A percentile compares a stretch with the other conserved stretches of the same genome.
phyloP scores from a whole-genome alignment of 2,797 vertebrate genomes.

The Austrolebias charrua region DNA sequence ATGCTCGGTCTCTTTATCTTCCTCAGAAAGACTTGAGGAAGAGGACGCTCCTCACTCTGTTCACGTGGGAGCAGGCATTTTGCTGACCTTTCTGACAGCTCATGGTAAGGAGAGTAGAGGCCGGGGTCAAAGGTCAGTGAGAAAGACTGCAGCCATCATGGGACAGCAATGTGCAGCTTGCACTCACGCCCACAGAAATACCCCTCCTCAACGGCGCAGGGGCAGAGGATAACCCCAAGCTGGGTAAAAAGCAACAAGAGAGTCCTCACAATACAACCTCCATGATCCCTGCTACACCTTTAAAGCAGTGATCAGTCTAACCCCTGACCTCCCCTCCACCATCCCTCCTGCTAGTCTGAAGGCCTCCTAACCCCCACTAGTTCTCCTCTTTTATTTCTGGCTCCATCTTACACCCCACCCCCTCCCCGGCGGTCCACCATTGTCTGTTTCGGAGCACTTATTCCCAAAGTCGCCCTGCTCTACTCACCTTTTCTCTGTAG shows the following conservation, averaged over 20 bases:
- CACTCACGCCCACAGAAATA: slow-evolving; percentile 39
- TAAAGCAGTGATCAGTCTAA: slow-evolving; percentile 69
- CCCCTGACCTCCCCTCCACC: slow-evolving; percentile 57
- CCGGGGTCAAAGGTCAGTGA: slow-evolving; percentile 54
- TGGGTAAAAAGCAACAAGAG: slow-evolving; percentile 62
- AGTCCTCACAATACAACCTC: slow-evolving; percentile 61
- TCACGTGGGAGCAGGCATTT: slow-evolving; percentile 17
- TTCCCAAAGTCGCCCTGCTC: slow-evolving; percentile 45
- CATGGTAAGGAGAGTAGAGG: slow-evolving; percentile 17
- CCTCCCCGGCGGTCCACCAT: slow-evolving; percentile 46
- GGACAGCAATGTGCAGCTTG: slow-evolving; percentile 43
- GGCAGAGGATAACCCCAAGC: slow-evolving; percentile 38
- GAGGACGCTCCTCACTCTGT: slow-evolving; percentile 5
- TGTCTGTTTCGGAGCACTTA: slow-evolving; percentile 67
- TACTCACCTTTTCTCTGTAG: slow-evolving; percentile 57
- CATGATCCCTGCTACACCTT: slow-evolving; percentile 54
- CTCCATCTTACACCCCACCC: slow-evolving; percentile 47
- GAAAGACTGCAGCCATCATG: slow-evolving; percentile 59
- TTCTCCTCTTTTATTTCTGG: slow-evolving; percentile 44
- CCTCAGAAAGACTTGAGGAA: slow-evolving; percentile 14
- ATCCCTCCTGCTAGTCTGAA: slow-evolving; percentile 31
- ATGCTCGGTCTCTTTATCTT: slow-evolving; percentile 41
- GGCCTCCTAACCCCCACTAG: slow-evolving; percentile 12
- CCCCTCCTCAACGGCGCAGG: slow-evolving; percentile 33
- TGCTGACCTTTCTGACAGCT: slow-evolving; percentile 47